Base-by-base conservation (phyloP, 2,113 vertebrate genomes). In the Hydrochoerus hydrochaeris region DNA sequence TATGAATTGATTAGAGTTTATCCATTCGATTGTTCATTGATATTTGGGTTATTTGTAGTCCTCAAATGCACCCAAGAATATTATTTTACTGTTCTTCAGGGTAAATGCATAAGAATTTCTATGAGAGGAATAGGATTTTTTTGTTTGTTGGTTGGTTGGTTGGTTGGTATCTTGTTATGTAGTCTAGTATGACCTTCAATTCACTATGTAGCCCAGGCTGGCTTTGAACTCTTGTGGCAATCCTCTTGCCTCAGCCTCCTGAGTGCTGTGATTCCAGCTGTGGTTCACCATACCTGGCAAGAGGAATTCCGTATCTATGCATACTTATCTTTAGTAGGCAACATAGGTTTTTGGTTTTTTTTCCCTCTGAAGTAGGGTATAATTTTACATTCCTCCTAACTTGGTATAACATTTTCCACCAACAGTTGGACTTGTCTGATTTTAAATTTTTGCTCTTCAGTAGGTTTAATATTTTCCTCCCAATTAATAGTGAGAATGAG, bases 391-490 rank as follows among this genome's bases (percentile, higher is more conserved):
- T 67, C 38, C 17, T 46, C 7, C 5, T 32, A 87, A 46, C 49
- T 71, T 46, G 88, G 19, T 30, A n/a, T 17, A 54, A 10, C 62
- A 67, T 32, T 90, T 90, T 4, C 65, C 32, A 67, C 35, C 35
- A 84, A 85, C 69, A 73, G 9, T 75, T 57, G n/a, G 58, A 19
- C 17, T 95, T 95, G 24, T 93, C 52, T 94, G n/a, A 52, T 94
- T 93, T 69, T 38, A n/a, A 46, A 84, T 35, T 69, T 78, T 87
- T 95, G 22, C 54, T 38, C 22, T 84, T 84, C 62, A n/a, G 20
- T 88, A 62, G 52, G 1, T 78, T 95, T 97, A 38, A 77, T 24
- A 57, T 94, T 95, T 97, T 97, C 46, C n/a, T 32, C 30, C 16
- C 22, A 32, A 71, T 87, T 87, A 49, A 58, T 69, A 75, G 58